phyloP scores from a whole-genome alignment of 2,113 vertebrate species.

The Todiramphus chloris region DNA sequence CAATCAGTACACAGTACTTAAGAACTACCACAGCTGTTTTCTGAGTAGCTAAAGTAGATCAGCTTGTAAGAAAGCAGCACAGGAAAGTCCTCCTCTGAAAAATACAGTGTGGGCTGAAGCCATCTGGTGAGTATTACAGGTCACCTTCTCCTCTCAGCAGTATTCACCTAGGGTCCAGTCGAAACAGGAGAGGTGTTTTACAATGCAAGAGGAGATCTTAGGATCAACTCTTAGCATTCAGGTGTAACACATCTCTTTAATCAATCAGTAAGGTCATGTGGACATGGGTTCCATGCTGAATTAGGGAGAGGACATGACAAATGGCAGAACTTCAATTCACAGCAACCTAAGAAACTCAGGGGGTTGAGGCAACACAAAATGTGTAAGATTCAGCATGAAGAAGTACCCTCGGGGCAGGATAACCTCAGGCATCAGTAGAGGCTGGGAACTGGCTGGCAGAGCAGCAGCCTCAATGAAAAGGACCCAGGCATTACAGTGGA shows the following conservation, averaged over 20 bases:
- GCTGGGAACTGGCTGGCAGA: background rate
- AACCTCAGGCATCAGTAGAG: background rate
- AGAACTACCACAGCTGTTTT: conserved; percentile 42
- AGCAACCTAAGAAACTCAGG: background rate
- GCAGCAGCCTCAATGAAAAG: background rate
- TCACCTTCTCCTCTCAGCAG: background rate
- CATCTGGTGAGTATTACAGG: conserved; percentile 33
- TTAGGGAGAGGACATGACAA: background rate
- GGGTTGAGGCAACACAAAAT: background rate
- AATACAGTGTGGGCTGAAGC: conserved; percentile 36
- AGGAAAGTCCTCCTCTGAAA: background rate
- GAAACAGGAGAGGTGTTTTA: background rate
- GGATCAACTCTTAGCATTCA: background rate
- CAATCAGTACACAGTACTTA: conserved; percentile 34
- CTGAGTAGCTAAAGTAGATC: conserved; percentile 48
- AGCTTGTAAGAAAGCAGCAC: conserved; percentile 29
- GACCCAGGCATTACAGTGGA: too few species aligned
- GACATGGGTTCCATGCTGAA: background rate
- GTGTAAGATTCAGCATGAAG: background rate
- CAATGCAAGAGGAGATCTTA: background rate
- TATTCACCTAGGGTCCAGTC: background rate
- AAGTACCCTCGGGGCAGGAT: background rate
- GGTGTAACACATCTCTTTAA: background rate
- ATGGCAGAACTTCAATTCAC: background rate
- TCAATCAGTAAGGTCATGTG: background rate